Conservation (phyloP, 2,888 invertebrate species). For the Artemia sinica region DNA sequence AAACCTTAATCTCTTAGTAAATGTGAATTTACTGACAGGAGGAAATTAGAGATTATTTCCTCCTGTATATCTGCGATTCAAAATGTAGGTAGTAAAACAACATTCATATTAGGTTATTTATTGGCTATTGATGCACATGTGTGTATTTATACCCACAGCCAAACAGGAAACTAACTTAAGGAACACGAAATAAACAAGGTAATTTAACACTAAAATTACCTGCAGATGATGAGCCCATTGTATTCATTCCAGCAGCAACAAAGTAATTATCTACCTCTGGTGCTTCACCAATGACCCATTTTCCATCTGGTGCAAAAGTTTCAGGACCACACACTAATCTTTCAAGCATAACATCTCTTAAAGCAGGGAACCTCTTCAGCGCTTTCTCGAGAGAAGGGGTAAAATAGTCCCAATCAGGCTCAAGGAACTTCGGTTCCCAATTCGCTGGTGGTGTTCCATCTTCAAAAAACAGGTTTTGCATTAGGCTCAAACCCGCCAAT, state of each 20-base stretch:
- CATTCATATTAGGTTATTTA: too few species aligned
- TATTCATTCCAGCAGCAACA: constrained; percentile 89
- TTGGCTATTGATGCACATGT: too few species aligned
- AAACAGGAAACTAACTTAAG: too few species aligned
- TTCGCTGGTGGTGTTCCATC: constrained; percentile 46
- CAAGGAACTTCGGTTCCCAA: constrained; percentile 32
- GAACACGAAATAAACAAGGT: too few species aligned
- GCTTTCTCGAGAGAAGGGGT: constrained; percentile 18
- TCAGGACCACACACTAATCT: constrained; percentile 74
- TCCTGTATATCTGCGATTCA: too few species aligned
- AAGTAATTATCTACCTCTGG: constrained; percentile 81
- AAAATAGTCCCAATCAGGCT: constrained; percentile 34
- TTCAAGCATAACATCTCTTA: constrained; percentile 55
- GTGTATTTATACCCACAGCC: too few species aligned
- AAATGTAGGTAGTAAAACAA: too few species aligned
- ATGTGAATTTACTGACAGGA: too few species aligned
- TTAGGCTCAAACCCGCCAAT: constrained; percentile 81
- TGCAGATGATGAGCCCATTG: constrained; percentile 82
- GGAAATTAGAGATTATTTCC: too few species aligned
- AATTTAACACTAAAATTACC: background rate
- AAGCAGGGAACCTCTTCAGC: constrained; percentile 41
- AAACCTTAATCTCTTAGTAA: too few species aligned
- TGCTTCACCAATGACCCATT: constrained; percentile 83
- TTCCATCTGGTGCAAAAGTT: constrained; percentile 90
- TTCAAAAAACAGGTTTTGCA: constrained; percentile 76